Conservation (phyloP, 2,888 invertebrate genomes). For the Pilophorus perplexus region DNA sequence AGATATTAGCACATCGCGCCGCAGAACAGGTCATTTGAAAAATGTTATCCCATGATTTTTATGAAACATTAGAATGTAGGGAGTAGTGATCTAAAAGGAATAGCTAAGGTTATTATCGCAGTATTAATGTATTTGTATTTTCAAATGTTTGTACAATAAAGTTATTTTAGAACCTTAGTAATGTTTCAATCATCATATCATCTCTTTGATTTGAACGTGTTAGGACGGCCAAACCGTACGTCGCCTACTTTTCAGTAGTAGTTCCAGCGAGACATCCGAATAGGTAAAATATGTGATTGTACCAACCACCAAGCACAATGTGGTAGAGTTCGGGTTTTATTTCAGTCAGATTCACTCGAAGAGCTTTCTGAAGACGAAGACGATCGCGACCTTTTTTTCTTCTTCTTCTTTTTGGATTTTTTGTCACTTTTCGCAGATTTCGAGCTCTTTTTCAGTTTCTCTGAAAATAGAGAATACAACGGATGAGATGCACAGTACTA, state of each 20-base stretch:
- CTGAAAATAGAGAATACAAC: neutral
- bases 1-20: too few species aligned
- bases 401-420: neutral
- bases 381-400: neutral
- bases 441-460: neutral
- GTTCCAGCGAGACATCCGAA: too few species aligned
- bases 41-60: too few species aligned
- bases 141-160: neutral
- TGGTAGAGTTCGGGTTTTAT: too few species aligned
- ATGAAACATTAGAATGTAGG: neutral
- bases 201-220: too few species aligned
- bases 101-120: constrained; percentile 3
- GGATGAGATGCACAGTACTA: too few species aligned
- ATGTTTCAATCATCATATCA: too few species aligned
- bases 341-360: neutral
- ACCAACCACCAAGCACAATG: too few species aligned
- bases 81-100: neutral
- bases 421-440: neutral
- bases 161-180: neutral
- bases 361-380: neutral
- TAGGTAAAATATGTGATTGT: too few species aligned
- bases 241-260: too few species aligned
- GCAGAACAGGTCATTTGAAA: too few species aligned
- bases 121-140: constrained; percentile 14
- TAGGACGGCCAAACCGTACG: too few species aligned